These are phyloP conservation scores for Parthenolecanium corni DNA, from an alignment of 2,888 invertebrate genomes.

Conservation along the genomic window DNA sequence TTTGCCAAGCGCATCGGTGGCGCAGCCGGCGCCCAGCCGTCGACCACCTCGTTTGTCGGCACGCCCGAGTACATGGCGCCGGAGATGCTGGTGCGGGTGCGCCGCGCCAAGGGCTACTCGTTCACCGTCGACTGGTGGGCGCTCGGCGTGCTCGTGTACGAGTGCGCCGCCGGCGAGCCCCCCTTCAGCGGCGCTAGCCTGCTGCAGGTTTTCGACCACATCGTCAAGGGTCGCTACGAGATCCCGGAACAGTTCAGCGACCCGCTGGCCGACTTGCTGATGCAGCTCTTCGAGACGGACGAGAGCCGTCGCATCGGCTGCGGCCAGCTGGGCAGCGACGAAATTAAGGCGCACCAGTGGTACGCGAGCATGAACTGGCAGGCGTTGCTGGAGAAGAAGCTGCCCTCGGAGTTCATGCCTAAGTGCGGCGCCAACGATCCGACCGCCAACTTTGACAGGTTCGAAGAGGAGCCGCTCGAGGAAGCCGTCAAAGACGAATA, in stretches of 20 bases:
- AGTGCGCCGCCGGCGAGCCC: slow-evolving; percentile 3
- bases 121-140: slow-evolving; percentile 23
- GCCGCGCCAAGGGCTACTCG: background rate
- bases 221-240: background rate
- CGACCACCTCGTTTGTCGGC: slow-evolving; percentile 17
- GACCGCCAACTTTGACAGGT: slow-evolving; percentile 5
- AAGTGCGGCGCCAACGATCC: slow-evolving; percentile 3
- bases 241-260: background rate
- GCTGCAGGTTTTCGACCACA: slow-evolving; percentile 14
- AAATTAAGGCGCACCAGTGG: slow-evolving; percentile 3
- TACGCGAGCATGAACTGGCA: slow-evolving; percentile 1
- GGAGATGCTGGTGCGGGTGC: slow-evolving; percentile 2
- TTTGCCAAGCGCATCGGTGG: slow-evolving; percentile 14
- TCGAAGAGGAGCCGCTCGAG: background rate
- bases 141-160: slow-evolving; percentile 9
- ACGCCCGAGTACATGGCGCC: slow-evolving; percentile 24
- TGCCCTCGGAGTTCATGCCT: slow-evolving; percentile 10
- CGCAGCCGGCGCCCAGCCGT: background rate
- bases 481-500: background rate
- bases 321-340: background rate
- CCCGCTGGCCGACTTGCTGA: background rate
- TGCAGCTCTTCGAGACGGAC: background rate
- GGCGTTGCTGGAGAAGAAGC: slow-evolving; percentile 8
- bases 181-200: slow-evolving; percentile 13
- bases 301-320: background rate